Percentiles rank a stretch among this genome's conserved stretches.
These are phyloP conservation scores for Tipula vernalis DNA, from an alignment of 2,888 invertebrate genomes.

Conservation along the genomic window DNA sequence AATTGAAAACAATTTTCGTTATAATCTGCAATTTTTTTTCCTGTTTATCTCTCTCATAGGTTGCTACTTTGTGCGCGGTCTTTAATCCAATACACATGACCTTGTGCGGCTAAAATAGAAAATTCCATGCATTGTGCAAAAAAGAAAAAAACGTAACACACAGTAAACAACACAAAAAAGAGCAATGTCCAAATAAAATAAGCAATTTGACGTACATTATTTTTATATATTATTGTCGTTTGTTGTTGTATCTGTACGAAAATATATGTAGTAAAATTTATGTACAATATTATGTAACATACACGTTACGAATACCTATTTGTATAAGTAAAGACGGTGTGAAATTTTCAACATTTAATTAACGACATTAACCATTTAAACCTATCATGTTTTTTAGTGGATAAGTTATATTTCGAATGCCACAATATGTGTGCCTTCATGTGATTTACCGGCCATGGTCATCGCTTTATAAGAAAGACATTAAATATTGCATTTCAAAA, in stretches of 20 bases:
- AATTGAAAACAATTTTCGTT: not conserved
- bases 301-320: not conserved
- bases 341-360: not conserved
- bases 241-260: not conserved
- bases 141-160: not conserved
- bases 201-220: not conserved
- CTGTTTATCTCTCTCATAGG: not conserved
- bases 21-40: not conserved
- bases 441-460: not conserved
- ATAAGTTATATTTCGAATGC: not conserved
- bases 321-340: not conserved
- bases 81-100: not conserved
- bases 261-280: not conserved
- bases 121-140: not conserved
- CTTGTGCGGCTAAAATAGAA: not conserved
- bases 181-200: not conserved
- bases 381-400: not conserved
- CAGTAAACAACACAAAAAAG: not conserved
- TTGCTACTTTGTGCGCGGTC: not conserved
- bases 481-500: not conserved
- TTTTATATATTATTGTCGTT: not conserved
- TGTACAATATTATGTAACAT: not conserved
- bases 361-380: not conserved
- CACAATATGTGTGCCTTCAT: not conserved
- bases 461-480: not conserved